Base-by-base conservation (phyloP, 2,113 vertebrate species). In the Polyodon spathula region DNA sequence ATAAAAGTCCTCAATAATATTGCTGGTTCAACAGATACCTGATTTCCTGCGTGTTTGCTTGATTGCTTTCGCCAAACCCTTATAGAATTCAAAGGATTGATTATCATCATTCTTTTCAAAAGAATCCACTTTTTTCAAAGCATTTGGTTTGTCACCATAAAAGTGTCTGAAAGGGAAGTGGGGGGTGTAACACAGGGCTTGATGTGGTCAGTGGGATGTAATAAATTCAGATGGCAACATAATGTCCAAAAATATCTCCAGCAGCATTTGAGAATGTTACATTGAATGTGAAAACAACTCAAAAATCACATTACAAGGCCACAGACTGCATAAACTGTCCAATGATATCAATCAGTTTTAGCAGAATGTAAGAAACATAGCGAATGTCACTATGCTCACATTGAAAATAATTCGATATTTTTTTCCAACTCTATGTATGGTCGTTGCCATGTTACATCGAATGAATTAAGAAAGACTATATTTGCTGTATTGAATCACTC, bases 181-280 rank as follows among this genome's bases (percentile, higher is more conserved):
- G 27, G 58, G 44, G 48, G 59, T 12, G 14, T 48, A 54, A 2
- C 11, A 55, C 1, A 43, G 39, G 1, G 56, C 11, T 60, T 59
- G 15, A 61, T 51, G 54, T 51, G 10, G 48, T 37, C 54, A 40
- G 42, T 50, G 67, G 57, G 71, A 61, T 66, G 42, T 69, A 63
- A 74, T 40, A 4, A 50, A 6, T n/a, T 68, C 51, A 65, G 73
- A 76, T 68, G 8, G 59, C 62, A 38, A n/a, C 37, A 62, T 58
- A 3, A 3, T 17, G 67, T 71, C 76, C 43, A 63, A 44, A 58
- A 53, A 63, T 69, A 58, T 56, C 6, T 44, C 43, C 42, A 12
- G 17, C 37, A 63, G n/a, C 42, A 27, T 16, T 46, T 40, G 40
- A 43, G 46, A 56, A 38, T 56, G 54, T 56, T 59, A 48, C 43